A percentile compares a stretch with the other conserved stretches of the same genome.
Evolutionary conservation across 2,797 vertebrate species (phyloP).

Genomic region (Erpetoichthys calabaricus): DNA sequence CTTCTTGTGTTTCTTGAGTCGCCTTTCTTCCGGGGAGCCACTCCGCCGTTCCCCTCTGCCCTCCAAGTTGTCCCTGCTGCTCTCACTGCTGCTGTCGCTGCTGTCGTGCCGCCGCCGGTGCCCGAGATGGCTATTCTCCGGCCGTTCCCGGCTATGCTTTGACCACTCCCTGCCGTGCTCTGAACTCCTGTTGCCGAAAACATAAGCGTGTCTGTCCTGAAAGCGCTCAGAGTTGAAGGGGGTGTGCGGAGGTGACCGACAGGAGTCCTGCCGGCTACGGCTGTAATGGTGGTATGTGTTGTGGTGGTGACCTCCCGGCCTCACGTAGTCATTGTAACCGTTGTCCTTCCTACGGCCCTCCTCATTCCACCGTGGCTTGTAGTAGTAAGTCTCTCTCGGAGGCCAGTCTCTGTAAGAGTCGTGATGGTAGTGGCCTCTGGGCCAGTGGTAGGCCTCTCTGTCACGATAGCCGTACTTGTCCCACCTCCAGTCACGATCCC

Average conservation of each 20-base stretch:
- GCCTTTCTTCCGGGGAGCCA: conserved; percentile 32
- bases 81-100: conserved; percentile 6
- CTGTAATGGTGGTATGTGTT: conserved; percentile 11
- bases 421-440: conserved; percentile 34
- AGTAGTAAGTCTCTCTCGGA: conserved; percentile 31
- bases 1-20: conserved; percentile 69
- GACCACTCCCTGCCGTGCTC: conserved; percentile 10
- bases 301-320: too few relatives aligned
- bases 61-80: conserved; percentile 34
- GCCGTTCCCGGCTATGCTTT: background rate
- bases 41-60: conserved; percentile 22
- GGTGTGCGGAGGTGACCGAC: conserved; percentile 21
- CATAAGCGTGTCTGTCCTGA: background rate
- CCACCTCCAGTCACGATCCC: conserved; percentile 41
- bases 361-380: conserved; percentile 34
- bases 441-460: conserved; percentile 29
- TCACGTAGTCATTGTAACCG: conserved; percentile 16
- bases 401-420: conserved; percentile 25
- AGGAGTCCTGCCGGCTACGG: conserved; percentile 16
- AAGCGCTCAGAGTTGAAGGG: conserved; percentile 8
- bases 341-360: conserved; percentile 30
- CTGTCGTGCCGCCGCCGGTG: background rate
- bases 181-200: background rate
- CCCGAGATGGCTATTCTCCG: background rate
- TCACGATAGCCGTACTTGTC: conserved; percentile 42